These are phyloP conservation scores for Graptemys geographica DNA, from an alignment of 2,797 vertebrate genomes.

Conservation along the genomic window DNA sequence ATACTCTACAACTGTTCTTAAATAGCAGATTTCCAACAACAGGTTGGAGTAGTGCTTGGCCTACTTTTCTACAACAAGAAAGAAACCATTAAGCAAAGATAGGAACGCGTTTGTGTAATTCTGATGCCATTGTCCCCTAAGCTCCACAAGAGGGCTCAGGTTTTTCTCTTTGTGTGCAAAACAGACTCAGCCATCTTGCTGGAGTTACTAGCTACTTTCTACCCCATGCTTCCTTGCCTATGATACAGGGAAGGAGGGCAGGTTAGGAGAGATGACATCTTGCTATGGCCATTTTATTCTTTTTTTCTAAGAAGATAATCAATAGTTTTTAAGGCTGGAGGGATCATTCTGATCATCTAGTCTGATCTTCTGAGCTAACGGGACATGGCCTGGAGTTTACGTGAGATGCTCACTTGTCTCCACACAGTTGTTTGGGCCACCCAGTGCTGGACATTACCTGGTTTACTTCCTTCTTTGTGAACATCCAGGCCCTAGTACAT, in stretches of 20 bases:
- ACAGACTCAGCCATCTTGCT: not conserved
- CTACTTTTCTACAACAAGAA: accelerated
- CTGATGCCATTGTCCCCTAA: constrained; percentile 21
- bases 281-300: not conserved
- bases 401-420: accelerated
- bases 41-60: not conserved
- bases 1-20: not conserved
- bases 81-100: not conserved
- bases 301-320: not conserved
- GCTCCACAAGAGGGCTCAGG: not conserved
- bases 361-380: not conserved
- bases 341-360: accelerated
- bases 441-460: accelerated
- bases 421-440: not conserved
- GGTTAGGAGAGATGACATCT: not conserved
- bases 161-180: not conserved
- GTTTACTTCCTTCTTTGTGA: accelerated
- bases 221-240: not conserved
- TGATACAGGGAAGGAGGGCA: not conserved
- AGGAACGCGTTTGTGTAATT: constrained; percentile 3
- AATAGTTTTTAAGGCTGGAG: accelerated
- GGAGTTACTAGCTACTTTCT: not conserved
- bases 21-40: not conserved
- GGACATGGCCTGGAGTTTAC: not conserved
- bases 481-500: not conserved